Evolutionary conservation across 2,113 vertebrate species (phyloP).

Genomic region (Heteronetta atricapilla): DNA sequence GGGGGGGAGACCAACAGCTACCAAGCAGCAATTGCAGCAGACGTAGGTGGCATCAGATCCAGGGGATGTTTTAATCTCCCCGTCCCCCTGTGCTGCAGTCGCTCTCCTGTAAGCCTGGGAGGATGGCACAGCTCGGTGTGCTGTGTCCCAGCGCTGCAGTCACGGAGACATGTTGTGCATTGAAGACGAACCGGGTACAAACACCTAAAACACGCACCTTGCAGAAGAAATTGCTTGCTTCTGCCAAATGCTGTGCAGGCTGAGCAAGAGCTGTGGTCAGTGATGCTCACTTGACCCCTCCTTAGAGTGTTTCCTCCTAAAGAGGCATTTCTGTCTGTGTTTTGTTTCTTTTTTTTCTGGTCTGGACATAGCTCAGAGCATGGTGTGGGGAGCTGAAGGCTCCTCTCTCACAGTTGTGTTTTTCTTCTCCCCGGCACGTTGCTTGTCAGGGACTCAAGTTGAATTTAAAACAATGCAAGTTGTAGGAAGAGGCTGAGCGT

Average conservation of each 20-base stretch:
- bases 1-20: background rate
- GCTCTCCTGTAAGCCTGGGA: background rate
- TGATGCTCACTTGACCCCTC: background rate
- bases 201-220: background rate
- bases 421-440: background rate
- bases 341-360: background rate
- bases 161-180: accelerated
- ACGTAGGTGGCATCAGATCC: background rate
- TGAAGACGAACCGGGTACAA: background rate
- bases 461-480: background rate
- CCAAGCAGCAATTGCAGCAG: background rate
- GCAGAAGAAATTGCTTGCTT: background rate
- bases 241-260: background rate
- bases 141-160: background rate
- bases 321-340: background rate
- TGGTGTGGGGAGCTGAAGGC: background rate
- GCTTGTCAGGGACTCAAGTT: background rate
- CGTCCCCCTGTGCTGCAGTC: background rate
- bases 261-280: background rate
- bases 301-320: background rate
- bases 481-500: background rate
- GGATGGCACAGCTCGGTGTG: background rate
- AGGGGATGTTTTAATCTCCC: background rate
- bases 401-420: background rate
- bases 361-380: background rate